Percentiles rank a stretch among this genome's conserved stretches.
phyloP scores from a whole-genome alignment of 2,888 invertebrate genomes.

The Euproctis similis region DNA sequence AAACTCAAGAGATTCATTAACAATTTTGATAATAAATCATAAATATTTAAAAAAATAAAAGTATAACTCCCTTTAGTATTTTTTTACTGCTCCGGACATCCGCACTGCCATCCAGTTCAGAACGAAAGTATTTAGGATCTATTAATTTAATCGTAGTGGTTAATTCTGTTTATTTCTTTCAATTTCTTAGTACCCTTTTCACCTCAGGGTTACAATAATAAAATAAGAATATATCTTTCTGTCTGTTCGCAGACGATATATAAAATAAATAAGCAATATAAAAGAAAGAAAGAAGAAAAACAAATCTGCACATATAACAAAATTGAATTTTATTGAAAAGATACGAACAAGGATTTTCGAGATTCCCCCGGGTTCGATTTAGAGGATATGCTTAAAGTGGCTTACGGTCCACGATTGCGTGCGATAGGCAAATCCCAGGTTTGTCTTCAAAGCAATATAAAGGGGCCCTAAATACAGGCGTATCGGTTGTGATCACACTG shows the following conservation, averaged over 20 bases:
- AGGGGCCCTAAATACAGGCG: slow-evolving; percentile 36
- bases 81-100: too few species aligned
- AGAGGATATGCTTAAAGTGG: slow-evolving; percentile 56
- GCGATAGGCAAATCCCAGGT: slow-evolving; percentile 55
- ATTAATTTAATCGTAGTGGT: too few species aligned
- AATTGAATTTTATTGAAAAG: slow-evolving; percentile 66
- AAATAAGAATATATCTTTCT: too few species aligned
- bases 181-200: too few species aligned
- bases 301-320: slow-evolving; percentile 45
- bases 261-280: slow-evolving; percentile 28
- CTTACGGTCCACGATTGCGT: slow-evolving; percentile 58
- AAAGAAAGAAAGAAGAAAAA: slow-evolving; percentile 31
- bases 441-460: slow-evolving; percentile 42
- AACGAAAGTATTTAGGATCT: too few species aligned
- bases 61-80: too few species aligned
- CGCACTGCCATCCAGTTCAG: too few species aligned
- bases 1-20: too few species aligned
- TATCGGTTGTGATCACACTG: slow-evolving; percentile 19
- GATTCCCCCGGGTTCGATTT: slow-evolving; percentile 47
- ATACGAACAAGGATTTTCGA: slow-evolving; percentile 53
- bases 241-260: slow-evolving; percentile 13
- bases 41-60: too few species aligned
- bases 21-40: too few species aligned
- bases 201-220: too few species aligned
- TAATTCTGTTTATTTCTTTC: too few species aligned